Evolutionary conservation across 1,140 invertebrate genomes (phyloP), one percentile per base, ranked within the genome.

Genomic region (Danaus melanippus): DNA sequence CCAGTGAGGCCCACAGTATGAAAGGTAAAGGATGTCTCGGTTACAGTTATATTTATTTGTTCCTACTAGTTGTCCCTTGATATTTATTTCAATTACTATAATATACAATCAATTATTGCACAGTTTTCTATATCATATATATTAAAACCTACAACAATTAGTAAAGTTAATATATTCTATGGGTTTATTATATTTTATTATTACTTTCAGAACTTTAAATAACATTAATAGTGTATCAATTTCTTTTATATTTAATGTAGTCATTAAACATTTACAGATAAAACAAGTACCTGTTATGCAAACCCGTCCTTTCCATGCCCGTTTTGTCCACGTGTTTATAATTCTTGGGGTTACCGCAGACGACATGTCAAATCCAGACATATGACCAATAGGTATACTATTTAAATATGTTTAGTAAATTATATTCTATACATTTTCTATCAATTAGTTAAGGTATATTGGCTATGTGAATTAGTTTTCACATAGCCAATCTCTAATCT

Each of bases 311-410:
- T 90, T 65, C 90, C 90, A 0, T 92, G 90, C 66, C 90, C 90
- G 9, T 91, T 92, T 67, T 92, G 90, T 70, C 88, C 89, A 8
- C 86, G 90, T 48, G 88, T 90, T 0, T 92, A 92, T 76, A 90
- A 90, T 50, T 91, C 89, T 46, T 92, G 90, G 90, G 90, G 90
- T 0, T 92, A 91, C 57, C 77, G 90, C 11, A 77, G 90, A 60
- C 83, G 90, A 46, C 90, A 92, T 71, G 90, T 92, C 42, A 92
- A 91, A 70, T 89, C 89, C 10, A 84, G 89, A 51, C 90, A 92
- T 74, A 84, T 88, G 8, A 88, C 76, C 39, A 87, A 86, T 54
- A 86, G 78, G 87, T 87, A 48, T 40, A 5, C 41, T 9, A 32
- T 56, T 32, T 32, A 32, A 32, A 32, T 7, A 32, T 7, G 21